Conservation (phyloP, 2,888 invertebrate species). For the Ophion ellenae region DNA sequence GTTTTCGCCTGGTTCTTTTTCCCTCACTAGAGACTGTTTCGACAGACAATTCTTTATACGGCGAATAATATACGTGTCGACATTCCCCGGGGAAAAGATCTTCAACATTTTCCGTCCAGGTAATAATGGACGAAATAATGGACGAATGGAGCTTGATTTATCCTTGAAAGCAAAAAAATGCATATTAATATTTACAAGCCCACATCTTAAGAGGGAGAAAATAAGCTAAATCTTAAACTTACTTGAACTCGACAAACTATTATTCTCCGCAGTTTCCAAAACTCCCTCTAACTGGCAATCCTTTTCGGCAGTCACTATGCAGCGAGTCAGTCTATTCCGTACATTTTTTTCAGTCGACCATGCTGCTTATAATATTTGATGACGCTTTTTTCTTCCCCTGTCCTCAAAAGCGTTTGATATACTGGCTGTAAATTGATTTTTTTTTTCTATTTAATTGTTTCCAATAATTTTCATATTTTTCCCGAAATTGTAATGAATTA, state of each 20-base stretch:
- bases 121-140: too few species aligned
- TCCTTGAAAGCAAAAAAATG: not conserved
- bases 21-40: constrained; percentile 24
- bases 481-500: not conserved
- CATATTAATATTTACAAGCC: too few species aligned
- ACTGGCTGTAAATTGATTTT: constrained; percentile 22
- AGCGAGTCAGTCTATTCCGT: constrained; percentile 14
- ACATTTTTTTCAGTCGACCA: constrained; percentile 26
- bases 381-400: constrained; percentile 16
- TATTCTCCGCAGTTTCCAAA: constrained; percentile 19
- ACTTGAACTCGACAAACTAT: constrained; percentile 28
- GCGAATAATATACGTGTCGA: constrained; percentile 21
- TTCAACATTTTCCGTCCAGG: constrained; percentile 24
- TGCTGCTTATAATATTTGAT: constrained; percentile 27
- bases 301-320: constrained; percentile 18
- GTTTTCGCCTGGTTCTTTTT: too few species aligned
- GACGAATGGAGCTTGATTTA: constrained; percentile 22
- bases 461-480: not conserved
- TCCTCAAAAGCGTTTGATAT: constrained; percentile 28
- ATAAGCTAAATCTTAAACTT: not conserved
- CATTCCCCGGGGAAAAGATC: constrained; percentile 30
- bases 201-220: too few species aligned
- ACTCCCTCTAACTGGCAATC: constrained; percentile 11
- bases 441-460: constrained; percentile 17
- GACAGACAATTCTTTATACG: constrained; percentile 29